Base-by-base conservation (phyloP, 2,888 invertebrate species). In the Cinara cedri region DNA sequence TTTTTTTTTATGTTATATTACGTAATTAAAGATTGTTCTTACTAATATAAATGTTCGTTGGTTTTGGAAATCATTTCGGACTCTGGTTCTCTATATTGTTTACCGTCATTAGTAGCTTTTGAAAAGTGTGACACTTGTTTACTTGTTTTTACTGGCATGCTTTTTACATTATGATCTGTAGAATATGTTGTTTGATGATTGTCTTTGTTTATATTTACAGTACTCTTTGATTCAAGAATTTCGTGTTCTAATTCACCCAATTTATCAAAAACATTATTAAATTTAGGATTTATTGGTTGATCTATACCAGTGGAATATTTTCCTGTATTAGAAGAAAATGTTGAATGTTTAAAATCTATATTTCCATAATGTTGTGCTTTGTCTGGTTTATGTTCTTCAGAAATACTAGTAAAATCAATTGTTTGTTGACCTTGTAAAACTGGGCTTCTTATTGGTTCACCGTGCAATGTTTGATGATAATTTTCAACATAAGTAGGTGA, bases 31-130 rank as follows among this genome's bases (percentile, higher is more conserved):
- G n/a, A n/a, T 34, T 4, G 34, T 34, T 34, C 6, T 34, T 34
- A 34, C 3, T 4, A 34, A 26, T 34, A 34, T 16, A 34, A 70
- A 70, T 70, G 51, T 70, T 34, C 70, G n/a, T 70, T 75, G 51
- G 19, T 83, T 80, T 74, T 81, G 68, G 24, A 74, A 70, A 81
- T 80, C 72, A 72, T 60, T 70, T 78, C 78, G 3, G 70, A 78
- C 60, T 70, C 57, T 60, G 70, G 78, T 51, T 78, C 78, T 42
- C 60, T 42, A 24, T 78, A 70, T 70, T 78, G 78, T 62, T 44
- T 60, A 34, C 70, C 21, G 60, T 78, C 70, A 34, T 78, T 60
- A 19, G 16, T 9, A 10, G 26, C 42, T 51, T 60, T 78, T 60
- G 46, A 68, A 66, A 70, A 68, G 8, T 70, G 16, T 21, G 60